Percentiles rank a stretch among this genome's conserved stretches.
Evolutionary conservation across 1,140 invertebrate genomes (phyloP).

Genomic region (Drosophila littoralis): DNA sequence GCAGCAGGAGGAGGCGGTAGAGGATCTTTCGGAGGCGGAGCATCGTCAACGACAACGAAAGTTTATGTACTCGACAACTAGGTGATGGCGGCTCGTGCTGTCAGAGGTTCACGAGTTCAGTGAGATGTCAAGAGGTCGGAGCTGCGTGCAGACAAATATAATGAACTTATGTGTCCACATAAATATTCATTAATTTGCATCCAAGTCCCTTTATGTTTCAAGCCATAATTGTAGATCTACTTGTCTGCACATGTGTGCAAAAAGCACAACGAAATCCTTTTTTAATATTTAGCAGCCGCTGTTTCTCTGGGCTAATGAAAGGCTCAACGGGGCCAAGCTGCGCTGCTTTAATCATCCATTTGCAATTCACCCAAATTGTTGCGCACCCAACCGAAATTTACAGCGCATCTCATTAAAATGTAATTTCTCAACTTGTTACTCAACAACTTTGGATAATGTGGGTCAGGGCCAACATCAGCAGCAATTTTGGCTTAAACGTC

Average conservation of each 20-base stretch:
- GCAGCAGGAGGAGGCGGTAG: neutral
- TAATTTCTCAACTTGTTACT: slow-evolving; percentile 60
- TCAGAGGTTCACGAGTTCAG: slow-evolving; percentile 74
- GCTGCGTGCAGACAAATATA: slow-evolving; percentile 9
- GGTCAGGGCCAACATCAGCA: slow-evolving; percentile 61
- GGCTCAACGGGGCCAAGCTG: neutral
- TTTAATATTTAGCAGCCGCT: neutral
- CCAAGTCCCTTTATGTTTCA: slow-evolving; percentile 15
- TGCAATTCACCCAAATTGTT: slow-evolving; percentile 19
- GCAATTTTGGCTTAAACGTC: neutral
- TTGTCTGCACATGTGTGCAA: neutral
- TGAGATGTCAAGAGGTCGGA: slow-evolving; percentile 56
- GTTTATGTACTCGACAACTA: slow-evolving; percentile 65
- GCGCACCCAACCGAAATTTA: slow-evolving; percentile 30
- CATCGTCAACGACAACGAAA: slow-evolving; percentile 44
- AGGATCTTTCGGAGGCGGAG: neutral
- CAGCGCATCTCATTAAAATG: slow-evolving; percentile 76
- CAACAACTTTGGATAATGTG: slow-evolving; percentile 45
- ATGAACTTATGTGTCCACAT: slow-evolving; percentile 51
- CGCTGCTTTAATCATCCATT: slow-evolving; percentile 10
- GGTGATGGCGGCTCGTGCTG: slow-evolving; percentile 19
- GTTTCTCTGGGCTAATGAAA: neutral
- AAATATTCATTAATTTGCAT: slow-evolving; percentile 74
- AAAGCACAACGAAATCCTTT: slow-evolving; percentile 1
- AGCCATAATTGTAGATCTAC: slow-evolving; percentile 6